These are phyloP conservation scores for Rattus rattus DNA, from an alignment of 2,113 vertebrate species.

Conservation along the genomic window DNA sequence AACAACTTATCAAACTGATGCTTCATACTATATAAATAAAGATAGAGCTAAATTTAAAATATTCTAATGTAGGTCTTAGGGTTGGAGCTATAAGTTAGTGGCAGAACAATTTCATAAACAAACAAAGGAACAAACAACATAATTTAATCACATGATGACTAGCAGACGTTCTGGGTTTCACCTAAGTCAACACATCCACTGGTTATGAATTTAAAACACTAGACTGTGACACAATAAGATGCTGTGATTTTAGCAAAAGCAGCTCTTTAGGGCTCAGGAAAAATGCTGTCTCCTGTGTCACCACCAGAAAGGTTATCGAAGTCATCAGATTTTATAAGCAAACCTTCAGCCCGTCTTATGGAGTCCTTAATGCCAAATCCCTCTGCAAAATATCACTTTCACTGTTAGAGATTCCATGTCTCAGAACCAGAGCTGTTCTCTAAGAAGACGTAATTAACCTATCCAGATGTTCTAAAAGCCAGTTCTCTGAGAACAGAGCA, in stretches of 20 bases:
- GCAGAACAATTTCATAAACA: not conserved
- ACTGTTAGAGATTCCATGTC: not conserved
- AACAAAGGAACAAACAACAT: not conserved
- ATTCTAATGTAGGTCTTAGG: not conserved
- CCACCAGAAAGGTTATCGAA: conserved; percentile 28
- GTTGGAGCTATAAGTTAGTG: not conserved
- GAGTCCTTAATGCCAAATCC: conserved; percentile 48
- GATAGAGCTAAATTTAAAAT: not conserved
- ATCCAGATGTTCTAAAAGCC: not conserved
- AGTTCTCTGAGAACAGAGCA: not conserved
- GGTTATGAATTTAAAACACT: conserved; percentile 31
- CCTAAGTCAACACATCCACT: not conserved
- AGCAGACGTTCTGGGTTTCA: not conserved
- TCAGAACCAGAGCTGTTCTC: not conserved
- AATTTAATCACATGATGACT: conserved; percentile 33
- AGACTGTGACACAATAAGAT: not conserved
- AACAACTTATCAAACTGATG: conserved; percentile 32
- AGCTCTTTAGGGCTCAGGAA: not conserved
- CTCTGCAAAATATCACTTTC: conserved; percentile 64
- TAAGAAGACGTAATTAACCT: not conserved
- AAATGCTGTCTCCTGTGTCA: conserved; percentile 43
- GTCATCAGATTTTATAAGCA: conserved; percentile 51
- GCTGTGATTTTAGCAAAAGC: conserved; percentile 23
- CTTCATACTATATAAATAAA: conserved; percentile 23
- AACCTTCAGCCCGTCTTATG: not conserved